Evolutionary conservation across 2,888 invertebrate species (phyloP).

Genomic region (Sphecodes monilicornis): DNA sequence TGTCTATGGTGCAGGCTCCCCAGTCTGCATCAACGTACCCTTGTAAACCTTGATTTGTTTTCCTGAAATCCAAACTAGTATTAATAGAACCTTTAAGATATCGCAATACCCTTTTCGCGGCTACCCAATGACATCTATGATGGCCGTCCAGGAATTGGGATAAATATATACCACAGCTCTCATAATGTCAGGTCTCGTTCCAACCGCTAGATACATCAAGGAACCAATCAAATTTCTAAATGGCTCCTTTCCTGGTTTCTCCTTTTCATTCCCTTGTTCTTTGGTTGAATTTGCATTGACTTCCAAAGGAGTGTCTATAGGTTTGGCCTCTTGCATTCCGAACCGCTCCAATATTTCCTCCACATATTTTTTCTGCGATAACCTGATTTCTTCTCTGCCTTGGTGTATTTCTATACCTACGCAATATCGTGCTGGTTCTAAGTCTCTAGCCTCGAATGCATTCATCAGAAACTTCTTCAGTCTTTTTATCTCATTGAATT

Average conservation of each 20-base stretch:
- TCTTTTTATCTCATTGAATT: neutral
- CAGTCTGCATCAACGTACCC: conserved; percentile 12
- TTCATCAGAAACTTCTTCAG: neutral
- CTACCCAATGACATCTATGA: conserved; percentile 6
- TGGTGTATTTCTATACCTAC: conserved; percentile 8
- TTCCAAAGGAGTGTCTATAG: conserved; percentile 3
- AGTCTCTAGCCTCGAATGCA: conserved; percentile 1
- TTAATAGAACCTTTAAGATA: neutral
- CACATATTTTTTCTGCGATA: neutral
- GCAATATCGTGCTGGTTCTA: neutral
- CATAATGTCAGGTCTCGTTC: conserved; percentile 23
- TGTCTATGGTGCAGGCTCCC: neutral
- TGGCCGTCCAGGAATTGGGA: neutral
- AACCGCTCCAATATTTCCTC: neutral
- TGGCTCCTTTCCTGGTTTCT: neutral
- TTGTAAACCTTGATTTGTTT: neutral
- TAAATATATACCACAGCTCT: conserved; percentile 12
- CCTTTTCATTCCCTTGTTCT: neutral
- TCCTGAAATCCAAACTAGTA: neutral
- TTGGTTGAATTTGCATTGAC: neutral
- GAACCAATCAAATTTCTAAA: conserved; percentile 7
- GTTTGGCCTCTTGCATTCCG: neutral
- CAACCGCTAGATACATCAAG: conserved; percentile 14
- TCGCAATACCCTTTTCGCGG: conserved; percentile 3
- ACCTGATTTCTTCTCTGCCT: neutral